phyloP scores from a whole-genome alignment of 92 coral and sea anemone species.

The Blastomussa wellsi region DNA sequence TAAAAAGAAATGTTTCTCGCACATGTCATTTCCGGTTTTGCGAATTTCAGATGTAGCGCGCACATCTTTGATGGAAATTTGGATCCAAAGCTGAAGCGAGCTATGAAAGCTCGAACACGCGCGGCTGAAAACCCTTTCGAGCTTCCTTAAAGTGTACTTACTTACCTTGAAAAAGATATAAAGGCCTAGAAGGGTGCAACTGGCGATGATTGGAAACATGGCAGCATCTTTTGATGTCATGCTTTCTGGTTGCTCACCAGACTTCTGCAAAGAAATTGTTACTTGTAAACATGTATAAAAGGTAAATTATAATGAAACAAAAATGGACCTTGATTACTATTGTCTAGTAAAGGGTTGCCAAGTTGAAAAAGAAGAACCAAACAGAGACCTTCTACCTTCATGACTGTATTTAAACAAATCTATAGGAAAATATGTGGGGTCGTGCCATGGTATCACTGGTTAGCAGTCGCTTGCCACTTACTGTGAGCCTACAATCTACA shows the following conservation, averaged over 20 bases:
- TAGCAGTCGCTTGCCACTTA: no score
- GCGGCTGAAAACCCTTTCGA: no score
- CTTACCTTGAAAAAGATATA: constrained; percentile 92
- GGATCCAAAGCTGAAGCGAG: no score
- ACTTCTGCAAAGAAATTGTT: constrained; percentile 56
- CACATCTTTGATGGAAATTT: no score
- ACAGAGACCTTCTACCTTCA: neutral
- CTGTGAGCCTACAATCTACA: no score
- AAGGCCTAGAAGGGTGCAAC: constrained; percentile 88
- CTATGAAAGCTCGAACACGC: no score
- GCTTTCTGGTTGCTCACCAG: constrained; percentile 97
- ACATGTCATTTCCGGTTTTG: no score
- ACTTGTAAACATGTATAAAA: neutral
- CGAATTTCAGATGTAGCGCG: no score
- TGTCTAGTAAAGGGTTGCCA: neutral
- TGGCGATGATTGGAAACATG: constrained; percentile 97
- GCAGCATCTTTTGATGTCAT: constrained; percentile 98
- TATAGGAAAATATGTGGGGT: no score
- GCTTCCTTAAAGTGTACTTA: neutral
- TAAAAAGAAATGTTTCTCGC: no score
- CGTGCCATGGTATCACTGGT: no score
- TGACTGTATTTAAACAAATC: no score
- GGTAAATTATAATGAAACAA: neutral
- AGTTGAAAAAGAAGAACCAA: neutral
- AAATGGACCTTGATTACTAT: neutral